These are phyloP conservation scores for Dreissena polymorpha DNA, from an alignment of 1,140 invertebrate species.

Conservation along the genomic window DNA sequence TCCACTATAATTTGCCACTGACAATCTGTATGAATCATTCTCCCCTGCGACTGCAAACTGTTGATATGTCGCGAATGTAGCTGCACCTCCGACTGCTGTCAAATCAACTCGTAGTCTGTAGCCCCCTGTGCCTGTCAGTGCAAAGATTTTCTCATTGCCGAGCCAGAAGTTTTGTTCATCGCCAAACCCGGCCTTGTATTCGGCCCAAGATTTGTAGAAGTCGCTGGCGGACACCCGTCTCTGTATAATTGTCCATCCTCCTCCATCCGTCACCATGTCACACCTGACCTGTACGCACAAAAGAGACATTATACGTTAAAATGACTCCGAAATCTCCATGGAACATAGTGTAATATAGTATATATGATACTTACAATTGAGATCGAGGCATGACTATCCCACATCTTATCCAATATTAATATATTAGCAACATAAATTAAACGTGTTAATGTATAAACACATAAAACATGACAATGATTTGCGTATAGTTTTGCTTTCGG, in stretches of 20 bases:
- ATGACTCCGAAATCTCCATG: too few relatives aligned
- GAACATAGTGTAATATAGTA: too few relatives aligned
- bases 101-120: constrained; percentile 1
- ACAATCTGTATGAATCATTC: not conserved
- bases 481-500: not conserved
- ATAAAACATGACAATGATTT: not conserved
- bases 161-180: constrained; percentile 14
- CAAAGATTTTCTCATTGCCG: constrained; percentile 21
- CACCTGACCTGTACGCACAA: not conserved
- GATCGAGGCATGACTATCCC: too few relatives aligned
- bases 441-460: not conserved
- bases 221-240: constrained; percentile 13
- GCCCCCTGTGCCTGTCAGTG: not conserved
- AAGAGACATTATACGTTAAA: not conserved
- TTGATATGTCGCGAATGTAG: not conserved
- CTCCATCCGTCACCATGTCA: not conserved
- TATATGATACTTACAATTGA: too few relatives aligned
- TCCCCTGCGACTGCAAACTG: not conserved
- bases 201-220: constrained; percentile 10
- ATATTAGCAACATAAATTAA: too few relatives aligned
- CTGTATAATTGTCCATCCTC: constrained; percentile 27
- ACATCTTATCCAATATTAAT: too few relatives aligned
- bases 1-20: not conserved
- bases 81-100: not conserved
- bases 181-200: constrained; percentile 18